phyloP scores from a whole-genome alignment of 2,113 vertebrate genomes.

The Nettapus auritus region DNA sequence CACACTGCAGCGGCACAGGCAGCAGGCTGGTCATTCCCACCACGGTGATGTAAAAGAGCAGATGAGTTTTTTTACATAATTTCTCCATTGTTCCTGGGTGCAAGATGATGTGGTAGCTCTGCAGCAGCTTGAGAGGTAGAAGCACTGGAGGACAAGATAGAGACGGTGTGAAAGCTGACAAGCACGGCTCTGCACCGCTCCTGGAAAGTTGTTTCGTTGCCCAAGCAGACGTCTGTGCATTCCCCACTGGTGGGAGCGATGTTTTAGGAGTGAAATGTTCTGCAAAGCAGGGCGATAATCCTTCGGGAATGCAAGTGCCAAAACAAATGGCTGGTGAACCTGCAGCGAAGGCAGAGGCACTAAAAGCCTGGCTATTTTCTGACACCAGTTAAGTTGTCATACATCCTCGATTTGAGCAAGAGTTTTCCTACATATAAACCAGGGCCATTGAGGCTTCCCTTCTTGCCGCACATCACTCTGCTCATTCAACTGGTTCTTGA shows the following conservation, averaged over 20 bases:
- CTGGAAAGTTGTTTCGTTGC: not conserved
- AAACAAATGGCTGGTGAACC: not conserved
- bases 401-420: not conserved
- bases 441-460: not conserved
- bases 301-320: not conserved
- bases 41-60: not conserved
- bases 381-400: not conserved
- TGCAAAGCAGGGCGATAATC: not conserved
- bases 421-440: not conserved
- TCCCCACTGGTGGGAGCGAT: not conserved
- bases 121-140: not conserved
- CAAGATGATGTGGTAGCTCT: not conserved
- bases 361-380: not conserved
- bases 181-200: not conserved
- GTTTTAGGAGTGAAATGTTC: not conserved
- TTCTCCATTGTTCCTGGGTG: not conserved
- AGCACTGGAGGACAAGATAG: not conserved
- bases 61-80: not conserved
- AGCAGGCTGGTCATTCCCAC: not conserved
- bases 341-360: not conserved
- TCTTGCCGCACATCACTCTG: accelerated
- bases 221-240: not conserved
- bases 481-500: not conserved
- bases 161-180: not conserved
- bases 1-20: not conserved